These are phyloP conservation scores for Coregonus suidteri DNA, from an alignment of 2,797 vertebrate genomes.

Conservation along the genomic window DNA sequence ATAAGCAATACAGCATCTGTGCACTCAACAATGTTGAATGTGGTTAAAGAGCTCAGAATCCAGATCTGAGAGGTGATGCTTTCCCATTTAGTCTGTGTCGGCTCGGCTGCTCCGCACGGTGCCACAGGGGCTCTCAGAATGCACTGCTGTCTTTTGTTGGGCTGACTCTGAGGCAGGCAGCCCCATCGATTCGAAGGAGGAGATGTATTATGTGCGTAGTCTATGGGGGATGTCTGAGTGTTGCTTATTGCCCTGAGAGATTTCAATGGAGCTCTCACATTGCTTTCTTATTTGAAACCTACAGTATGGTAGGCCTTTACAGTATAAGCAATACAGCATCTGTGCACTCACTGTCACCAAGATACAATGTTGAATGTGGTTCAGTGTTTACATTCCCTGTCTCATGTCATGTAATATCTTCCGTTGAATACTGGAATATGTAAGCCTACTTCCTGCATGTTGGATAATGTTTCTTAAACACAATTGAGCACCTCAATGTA, in stretches of 20 bases:
- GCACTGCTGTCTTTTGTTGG: conserved; percentile 41
- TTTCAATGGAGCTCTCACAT: no score
- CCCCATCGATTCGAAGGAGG: conserved; percentile 33
- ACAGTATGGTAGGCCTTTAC: background rate
- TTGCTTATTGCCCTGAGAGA: background rate
- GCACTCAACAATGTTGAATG: background rate
- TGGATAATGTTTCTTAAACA: background rate
- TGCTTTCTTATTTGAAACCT: no score
- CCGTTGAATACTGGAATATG: background rate
- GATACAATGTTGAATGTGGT: background rate
- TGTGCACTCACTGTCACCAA: background rate
- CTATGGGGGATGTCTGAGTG: conserved; percentile 25
- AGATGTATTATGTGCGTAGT: conserved; percentile 35
- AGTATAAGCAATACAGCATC: background rate
- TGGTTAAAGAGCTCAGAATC: conserved; percentile 37
- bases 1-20: background rate
- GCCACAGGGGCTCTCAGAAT: conserved; percentile 19
- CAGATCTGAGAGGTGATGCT: conserved; percentile 37
- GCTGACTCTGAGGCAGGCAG: conserved; percentile 7
- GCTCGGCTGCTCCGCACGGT: conserved; percentile 26
- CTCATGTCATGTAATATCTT: background rate
- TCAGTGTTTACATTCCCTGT: background rate
- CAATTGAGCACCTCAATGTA: background rate
- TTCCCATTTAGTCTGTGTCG: conserved; percentile 40
- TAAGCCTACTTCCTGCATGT: background rate